phyloP scores from a whole-genome alignment of 37 sponge, comb jelly and placozoan genomes.

The Chondrilla cf. caribensis region DNA sequence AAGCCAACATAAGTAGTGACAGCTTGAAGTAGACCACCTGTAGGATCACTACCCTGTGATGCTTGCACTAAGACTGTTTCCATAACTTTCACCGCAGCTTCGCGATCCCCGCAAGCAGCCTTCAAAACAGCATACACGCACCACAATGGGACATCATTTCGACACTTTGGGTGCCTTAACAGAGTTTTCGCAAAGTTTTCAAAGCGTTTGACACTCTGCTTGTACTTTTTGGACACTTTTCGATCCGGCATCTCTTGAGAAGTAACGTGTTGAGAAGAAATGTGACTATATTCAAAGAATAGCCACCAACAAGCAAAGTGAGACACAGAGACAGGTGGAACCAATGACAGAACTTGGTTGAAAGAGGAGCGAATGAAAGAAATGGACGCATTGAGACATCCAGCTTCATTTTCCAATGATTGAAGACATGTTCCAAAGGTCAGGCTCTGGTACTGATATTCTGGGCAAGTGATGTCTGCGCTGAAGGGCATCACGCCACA shows the following conservation, averaged over 20 bases:
- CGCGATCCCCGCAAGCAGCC: slow-evolving; percentile 25
- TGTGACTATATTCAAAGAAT: not conserved
- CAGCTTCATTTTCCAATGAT: not conserved
- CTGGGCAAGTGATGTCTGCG: not conserved
- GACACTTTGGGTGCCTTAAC: slow-evolving; percentile 36
- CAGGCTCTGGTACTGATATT: not conserved
- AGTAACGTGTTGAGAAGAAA: not conserved
- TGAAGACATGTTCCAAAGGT: not conserved
- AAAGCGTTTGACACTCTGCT: slow-evolving; percentile 10
- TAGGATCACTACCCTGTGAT: not conserved
- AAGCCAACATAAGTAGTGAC: not conserved
- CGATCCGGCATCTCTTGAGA: not conserved
- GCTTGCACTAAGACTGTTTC: not conserved
- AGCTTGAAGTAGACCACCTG: not conserved
- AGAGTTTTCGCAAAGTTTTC: slow-evolving; percentile 52
- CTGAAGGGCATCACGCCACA: not conserved
- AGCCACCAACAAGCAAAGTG: slow-evolving; percentile 45
- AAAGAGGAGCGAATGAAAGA: slow-evolving; percentile 40
- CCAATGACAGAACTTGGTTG: slow-evolving; percentile 53
- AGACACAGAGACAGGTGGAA: slow-evolving; percentile 12
- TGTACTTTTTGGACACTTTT: not conserved
- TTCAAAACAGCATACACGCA: slow-evolving; percentile 52
- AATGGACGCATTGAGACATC: not conserved
- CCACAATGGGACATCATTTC: slow-evolving; percentile 65
- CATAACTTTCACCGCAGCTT: slow-evolving; percentile 42